phyloP scores from a whole-genome alignment of 2,797 vertebrate genomes.

The Potorous gilbertii region DNA sequence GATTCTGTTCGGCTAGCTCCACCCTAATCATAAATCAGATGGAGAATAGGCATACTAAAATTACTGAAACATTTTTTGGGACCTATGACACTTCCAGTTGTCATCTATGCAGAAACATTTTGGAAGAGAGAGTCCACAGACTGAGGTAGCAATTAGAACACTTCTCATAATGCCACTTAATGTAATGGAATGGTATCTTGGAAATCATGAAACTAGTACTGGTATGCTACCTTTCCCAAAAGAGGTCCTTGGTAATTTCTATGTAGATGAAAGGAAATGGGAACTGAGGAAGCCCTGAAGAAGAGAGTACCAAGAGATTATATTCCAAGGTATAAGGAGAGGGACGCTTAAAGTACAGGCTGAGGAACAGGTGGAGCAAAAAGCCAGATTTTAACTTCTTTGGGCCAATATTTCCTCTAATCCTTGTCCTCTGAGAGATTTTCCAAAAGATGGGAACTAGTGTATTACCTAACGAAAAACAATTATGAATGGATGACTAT shows the following conservation, averaged over 20 bases:
- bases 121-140: neutral
- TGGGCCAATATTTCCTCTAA: neutral
- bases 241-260: neutral
- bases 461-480: neutral
- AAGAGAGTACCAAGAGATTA: neutral
- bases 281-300: neutral
- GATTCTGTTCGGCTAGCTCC: neutral
- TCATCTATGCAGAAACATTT: neutral
- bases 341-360: too few species aligned
- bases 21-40: neutral
- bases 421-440: neutral
- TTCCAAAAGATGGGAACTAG: neutral
- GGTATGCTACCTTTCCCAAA: neutral
- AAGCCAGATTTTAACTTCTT: neutral
- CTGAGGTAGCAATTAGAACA: neutral
- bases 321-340: neutral
- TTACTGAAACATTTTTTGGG: neutral
- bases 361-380: fast-evolving
- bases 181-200: neutral
- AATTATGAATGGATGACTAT: neutral
- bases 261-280: neutral
- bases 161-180: neutral
- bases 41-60: neutral
- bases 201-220: neutral
- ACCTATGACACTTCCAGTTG: neutral